Evolutionary conservation across 1,140 invertebrate species (phyloP), one percentile per base, ranked within the genome.

Genomic region (Saxidomus purpurata): DNA sequence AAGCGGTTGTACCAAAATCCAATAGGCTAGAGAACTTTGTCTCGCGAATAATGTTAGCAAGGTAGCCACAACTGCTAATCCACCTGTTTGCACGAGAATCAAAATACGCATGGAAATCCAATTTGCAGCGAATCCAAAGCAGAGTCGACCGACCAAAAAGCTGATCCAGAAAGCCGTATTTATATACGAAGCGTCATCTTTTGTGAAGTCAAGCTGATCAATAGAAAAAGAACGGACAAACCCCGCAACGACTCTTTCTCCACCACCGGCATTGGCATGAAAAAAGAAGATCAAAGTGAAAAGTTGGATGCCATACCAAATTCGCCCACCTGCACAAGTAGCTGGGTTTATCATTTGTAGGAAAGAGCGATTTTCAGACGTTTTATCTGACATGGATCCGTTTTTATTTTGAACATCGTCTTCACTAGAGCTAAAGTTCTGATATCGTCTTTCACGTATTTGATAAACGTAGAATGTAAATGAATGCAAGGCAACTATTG

Each of bases 161-260:
- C 90, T 88, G 9, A 92, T 92, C 93, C 93, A 94, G 61, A 91
- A 94, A 6, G 88, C 59, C 1, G 92, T 91, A 55, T 92, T 92
- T 34, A 94, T 43, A 47, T 89, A 81, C 0, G 92, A 90, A 0
- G 89, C 93, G 13, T 90, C 80, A 22, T 88, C 88, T 8, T 88
- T 90, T 31, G 71, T 74, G 55, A 94, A 89, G 0, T 90, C 25
- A 28, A 91, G 55, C n/a, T 90, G 80, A 55, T 92, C 91, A 40
- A 92, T 92, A 8, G 92, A 89, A 49, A 89, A 93, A 25, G 77
- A 89, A 34, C 90, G 90, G 15, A 94, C 74, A 61, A 93, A 94
- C 34, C 92, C 92, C 1, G 89, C 91, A 13, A 88, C 89, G 0
- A 92, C 61, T n/a, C 93, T 59, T 25, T 94, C 93, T 0, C 92